These are phyloP conservation scores for Odobenus rosmarus DNA, from an alignment of 2,113 vertebrate genomes.

Conservation along the genomic window DNA sequence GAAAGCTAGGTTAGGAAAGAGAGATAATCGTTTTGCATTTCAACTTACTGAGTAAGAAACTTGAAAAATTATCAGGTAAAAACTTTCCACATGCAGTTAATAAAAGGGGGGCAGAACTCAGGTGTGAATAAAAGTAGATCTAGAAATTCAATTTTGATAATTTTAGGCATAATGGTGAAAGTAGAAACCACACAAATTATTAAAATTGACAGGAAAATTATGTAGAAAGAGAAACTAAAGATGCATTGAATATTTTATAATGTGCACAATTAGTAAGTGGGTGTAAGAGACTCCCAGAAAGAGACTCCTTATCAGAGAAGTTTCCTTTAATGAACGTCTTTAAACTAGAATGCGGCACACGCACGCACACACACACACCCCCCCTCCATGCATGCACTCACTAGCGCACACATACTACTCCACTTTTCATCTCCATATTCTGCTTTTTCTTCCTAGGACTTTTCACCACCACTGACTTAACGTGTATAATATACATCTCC, in stretches of 20 bases:
- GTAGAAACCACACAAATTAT: background rate
- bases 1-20: background rate
- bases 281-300: background rate
- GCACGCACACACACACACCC: background rate
- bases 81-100: background rate
- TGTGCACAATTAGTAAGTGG: background rate
- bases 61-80: background rate
- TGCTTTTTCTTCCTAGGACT: background rate
- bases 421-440: background rate
- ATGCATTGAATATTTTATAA: background rate
- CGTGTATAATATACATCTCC: background rate
- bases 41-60: background rate
- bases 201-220: slow-evolving; percentile 34
- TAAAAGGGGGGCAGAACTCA: background rate
- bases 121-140: background rate
- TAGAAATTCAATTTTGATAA: slow-evolving; percentile 21
- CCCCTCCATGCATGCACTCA: background rate
- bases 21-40: background rate
- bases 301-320: background rate
- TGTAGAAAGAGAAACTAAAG: background rate
- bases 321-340: background rate
- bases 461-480: background rate
- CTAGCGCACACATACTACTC: too few relatives aligned
- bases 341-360: background rate
- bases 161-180: background rate